Conservation (phyloP, 64 coral and sea anemone species). For the Anthopleura sola region DNA sequence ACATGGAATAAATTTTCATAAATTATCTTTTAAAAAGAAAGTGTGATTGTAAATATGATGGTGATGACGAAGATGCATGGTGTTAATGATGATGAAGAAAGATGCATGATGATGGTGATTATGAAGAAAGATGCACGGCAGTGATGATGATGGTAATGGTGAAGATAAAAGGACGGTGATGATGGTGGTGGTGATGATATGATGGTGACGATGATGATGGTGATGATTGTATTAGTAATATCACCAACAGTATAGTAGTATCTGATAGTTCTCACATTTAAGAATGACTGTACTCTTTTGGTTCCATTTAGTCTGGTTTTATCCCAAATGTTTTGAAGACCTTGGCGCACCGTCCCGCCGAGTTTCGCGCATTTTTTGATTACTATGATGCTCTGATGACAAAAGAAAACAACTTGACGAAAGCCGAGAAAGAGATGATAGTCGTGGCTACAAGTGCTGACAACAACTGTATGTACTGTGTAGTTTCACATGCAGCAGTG, state of each 20-base stretch:
- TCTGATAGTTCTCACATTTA: neutral
- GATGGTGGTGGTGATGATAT: neutral
- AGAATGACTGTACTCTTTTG: neutral
- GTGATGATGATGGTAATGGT: too few relatives aligned
- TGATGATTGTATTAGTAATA: neutral
- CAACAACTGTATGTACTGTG: slow-evolving; percentile 95
- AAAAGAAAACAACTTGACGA: slow-evolving; percentile 75
- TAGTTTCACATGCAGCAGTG: slow-evolving; percentile 84
- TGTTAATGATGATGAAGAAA: too few relatives aligned
- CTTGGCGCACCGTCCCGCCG: slow-evolving; percentile 79
- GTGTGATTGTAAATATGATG: too few relatives aligned
- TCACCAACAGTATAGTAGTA: neutral
- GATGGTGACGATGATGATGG: neutral
- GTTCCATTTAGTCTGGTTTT: slow-evolving; percentile 56
- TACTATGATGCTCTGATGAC: slow-evolving; percentile 82
- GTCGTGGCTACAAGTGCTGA: slow-evolving; percentile 83
- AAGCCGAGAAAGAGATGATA: slow-evolving; percentile 92
- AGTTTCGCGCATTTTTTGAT: slow-evolving; percentile 85
- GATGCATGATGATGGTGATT: too few relatives aligned
- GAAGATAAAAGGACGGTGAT: too few relatives aligned
- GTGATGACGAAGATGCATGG: too few relatives aligned
- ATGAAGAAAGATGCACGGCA: too few relatives aligned
- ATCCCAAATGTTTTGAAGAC: slow-evolving; percentile 89
- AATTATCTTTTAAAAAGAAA: too few relatives aligned
- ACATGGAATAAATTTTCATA: too few relatives aligned